Evolutionary conservation across 2,113 vertebrate species (phyloP).

Genomic region (Muscicapa adusta): DNA sequence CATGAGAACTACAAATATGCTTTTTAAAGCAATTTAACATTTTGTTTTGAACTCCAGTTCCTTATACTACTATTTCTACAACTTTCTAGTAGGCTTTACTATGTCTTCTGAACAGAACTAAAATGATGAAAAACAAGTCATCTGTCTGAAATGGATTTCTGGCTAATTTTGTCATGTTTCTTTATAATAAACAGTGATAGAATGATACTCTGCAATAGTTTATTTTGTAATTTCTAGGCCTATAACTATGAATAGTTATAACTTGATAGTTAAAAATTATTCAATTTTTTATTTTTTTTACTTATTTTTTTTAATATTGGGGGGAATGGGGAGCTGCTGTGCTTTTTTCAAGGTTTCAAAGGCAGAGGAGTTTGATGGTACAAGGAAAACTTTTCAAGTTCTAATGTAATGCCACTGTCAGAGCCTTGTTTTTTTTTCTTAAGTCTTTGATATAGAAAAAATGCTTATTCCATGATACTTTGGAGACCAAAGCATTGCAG

Average conservation of each 20-base stretch:
- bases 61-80: not conserved
- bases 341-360: not conserved
- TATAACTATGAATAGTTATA: not conserved
- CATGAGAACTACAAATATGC: not conserved
- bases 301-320: not conserved
- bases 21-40: not conserved
- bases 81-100: not conserved
- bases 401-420: not conserved
- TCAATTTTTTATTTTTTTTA: not conserved
- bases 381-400: not conserved
- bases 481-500: not conserved
- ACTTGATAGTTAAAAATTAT: not conserved
- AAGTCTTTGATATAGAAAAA: not conserved
- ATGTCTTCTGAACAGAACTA: not conserved
- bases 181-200: not conserved
- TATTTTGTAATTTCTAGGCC: not conserved
- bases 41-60: not conserved
- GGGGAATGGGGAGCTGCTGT: accelerated
- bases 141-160: not conserved
- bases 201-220: not conserved
- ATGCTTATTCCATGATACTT: not conserved
- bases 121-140: not conserved
- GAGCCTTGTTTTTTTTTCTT: not conserved
- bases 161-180: not conserved
- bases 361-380: not conserved